Evolutionary conservation across 2,888 invertebrate genomes (phyloP).

Genomic region (Sarcophaga rosellei): DNA sequence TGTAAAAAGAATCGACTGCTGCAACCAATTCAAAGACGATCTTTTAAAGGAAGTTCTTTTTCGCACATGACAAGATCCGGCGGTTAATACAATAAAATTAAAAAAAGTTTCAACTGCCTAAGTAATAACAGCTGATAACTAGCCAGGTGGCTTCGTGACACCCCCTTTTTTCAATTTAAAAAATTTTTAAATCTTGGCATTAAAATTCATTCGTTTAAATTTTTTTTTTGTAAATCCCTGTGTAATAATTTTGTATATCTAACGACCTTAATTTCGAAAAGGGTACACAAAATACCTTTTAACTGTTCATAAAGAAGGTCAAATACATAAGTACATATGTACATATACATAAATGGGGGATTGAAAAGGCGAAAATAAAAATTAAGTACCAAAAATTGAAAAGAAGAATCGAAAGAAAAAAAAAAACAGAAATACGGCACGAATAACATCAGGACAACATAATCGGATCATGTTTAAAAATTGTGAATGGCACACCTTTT

Average conservation of each 20-base stretch:
- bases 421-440: constrained; percentile 8
- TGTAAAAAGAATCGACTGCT: no score
- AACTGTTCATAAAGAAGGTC: neutral
- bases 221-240: neutral
- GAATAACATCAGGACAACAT: constrained; percentile 62
- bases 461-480: constrained; percentile 66
- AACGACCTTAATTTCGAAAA: constrained; percentile 49
- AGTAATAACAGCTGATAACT: no score
- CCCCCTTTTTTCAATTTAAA: no score
- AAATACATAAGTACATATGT: neutral
- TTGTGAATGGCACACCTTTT: constrained; percentile 61
- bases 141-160: no score
- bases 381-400: constrained; percentile 11
- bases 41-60: no score
- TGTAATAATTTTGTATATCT: constrained; percentile 19
- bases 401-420: neutral
- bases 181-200: neutral
- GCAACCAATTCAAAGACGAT: no score
- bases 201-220: neutral
- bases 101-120: no score
- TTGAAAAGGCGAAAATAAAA: neutral
- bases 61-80: no score
- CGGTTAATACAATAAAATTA: no score
- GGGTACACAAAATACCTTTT: constrained; percentile 27
- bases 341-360: neutral